Evolutionary conservation across 2,797 vertebrate species (phyloP).

Genomic region (Echiichthys vipera): DNA sequence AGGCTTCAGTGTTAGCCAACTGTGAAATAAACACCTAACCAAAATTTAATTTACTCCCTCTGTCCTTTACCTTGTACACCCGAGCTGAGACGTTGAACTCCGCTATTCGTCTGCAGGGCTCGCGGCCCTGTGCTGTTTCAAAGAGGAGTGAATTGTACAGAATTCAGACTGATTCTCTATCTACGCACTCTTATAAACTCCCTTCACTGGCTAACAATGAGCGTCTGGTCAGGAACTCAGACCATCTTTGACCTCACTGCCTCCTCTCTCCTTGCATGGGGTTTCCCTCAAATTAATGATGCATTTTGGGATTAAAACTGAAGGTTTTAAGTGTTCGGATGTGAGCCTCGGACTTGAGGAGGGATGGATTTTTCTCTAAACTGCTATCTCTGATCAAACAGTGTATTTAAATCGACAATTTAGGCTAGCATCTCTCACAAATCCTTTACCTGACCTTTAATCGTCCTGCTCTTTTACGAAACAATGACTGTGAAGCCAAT

Average conservation of each 20-base stretch:
- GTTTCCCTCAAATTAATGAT: conserved; percentile 55
- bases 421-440: conserved; percentile 67
- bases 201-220: conserved; percentile 42
- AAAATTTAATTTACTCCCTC: conserved; percentile 56
- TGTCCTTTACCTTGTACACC: conserved; percentile 36
- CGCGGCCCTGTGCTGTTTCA: conserved; percentile 35
- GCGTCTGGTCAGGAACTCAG: conserved; percentile 43
- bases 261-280: conserved; percentile 65
- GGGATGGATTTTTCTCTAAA: conserved; percentile 56
- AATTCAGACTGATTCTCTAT: conserved; percentile 65
- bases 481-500: conserved; percentile 74
- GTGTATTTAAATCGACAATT: conserved; percentile 75
- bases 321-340: conserved; percentile 37
- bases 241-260: conserved; percentile 53
- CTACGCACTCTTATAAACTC: conserved; percentile 34
- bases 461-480: conserved; percentile 48
- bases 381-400: conserved; percentile 60
- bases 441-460: conserved; percentile 61
- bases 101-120: conserved; percentile 45
- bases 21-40: conserved; percentile 70
- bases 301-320: conserved; percentile 58
- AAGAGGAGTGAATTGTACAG: conserved; percentile 69
- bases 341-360: conserved; percentile 47
- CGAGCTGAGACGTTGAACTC: conserved; percentile 55
- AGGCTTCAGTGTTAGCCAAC: conserved; percentile 62